Base-by-base conservation (phyloP, 1,140 invertebrate species). In the Danaus plexippus region DNA sequence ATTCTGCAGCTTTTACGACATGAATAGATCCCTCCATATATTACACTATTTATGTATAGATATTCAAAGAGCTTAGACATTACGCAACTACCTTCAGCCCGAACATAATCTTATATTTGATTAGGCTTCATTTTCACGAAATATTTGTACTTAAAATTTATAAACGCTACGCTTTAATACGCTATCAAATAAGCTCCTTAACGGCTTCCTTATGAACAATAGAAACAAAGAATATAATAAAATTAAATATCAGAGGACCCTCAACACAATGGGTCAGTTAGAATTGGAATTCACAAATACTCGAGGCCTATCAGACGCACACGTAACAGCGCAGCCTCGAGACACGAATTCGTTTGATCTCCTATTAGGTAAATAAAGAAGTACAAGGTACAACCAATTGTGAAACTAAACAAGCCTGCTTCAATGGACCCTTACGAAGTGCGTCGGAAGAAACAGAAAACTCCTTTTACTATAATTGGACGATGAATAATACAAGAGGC, bases 391-490 rank as follows among this genome's bases (percentile, higher is more conserved):
- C 57, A 53, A 57, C 43, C 74, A 73, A 77, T 79, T 70, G 73
- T 71, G 62, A 69, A 71, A 67, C 67, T 66, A 76, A 77, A 79
- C 69, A 74, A 76, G 73, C 62, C 71, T 61, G 64, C 67, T 73
- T 58, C 57, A 63, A 66, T 47, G 55, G 65, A 58, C 69, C 67
- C 67, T 58, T 59, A 50, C 56, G 59, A 56, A 64, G 53, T 62
- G 59, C 55, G 61, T 61, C 59, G 63, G 66, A 66, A 67, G 69
- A 71, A 79, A 77, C 75, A 81, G 73, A 79, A 75, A 76, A 79
- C 78, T 79, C 78, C 80, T 81, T 83, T 82, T 74, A 75, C 72
- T 75, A 77, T 85, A 85, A 85, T 85, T 85, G 82, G 80, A 66
- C 72, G 71, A 82, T 83, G 82, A 83, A 85, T 85, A 83, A 83